These are phyloP conservation scores for Ennomos quercinarius DNA, from an alignment of 2,888 invertebrate genomes.

Conservation along the genomic window DNA sequence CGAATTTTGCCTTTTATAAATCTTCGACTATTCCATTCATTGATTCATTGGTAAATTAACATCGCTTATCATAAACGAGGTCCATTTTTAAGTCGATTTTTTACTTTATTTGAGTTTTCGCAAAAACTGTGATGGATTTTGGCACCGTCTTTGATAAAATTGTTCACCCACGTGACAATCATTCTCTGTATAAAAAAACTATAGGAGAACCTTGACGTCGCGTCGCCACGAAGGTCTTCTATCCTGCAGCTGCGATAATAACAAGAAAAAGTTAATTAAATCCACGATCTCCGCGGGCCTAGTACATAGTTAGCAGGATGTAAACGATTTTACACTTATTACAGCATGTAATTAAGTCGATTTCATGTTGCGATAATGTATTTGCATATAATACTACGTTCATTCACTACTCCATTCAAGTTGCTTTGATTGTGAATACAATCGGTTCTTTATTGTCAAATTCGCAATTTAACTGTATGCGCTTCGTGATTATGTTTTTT, in stretches of 20 bases:
- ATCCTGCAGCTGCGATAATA: conserved; percentile 35
- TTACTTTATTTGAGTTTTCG: too few species aligned
- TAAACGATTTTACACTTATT: conserved; percentile 70
- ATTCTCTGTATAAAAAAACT: not conserved
- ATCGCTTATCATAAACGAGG: too few species aligned
- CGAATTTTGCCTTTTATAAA: too few species aligned
- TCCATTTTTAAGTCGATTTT: too few species aligned
- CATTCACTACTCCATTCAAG: conserved; percentile 62
- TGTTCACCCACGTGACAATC: conserved; percentile 4
- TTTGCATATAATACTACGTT: conserved; percentile 75
- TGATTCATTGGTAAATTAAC: too few species aligned
- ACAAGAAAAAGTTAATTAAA: conserved; percentile 34
- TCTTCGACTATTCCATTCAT: too few species aligned
- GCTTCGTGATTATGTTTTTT: conserved; percentile 15
- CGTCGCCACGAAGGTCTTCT: conserved; percentile 34
- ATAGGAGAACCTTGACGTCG: conserved; percentile 9
- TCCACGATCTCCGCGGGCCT: conserved; percentile 30
- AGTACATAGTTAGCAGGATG: conserved; percentile 53
- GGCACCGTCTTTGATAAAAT: too few species aligned
- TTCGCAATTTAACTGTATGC: conserved; percentile 16
- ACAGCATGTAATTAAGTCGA: conserved; percentile 68
- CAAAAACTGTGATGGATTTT: too few species aligned
- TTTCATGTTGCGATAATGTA: conserved; percentile 67
- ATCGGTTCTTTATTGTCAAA: conserved; percentile 34
- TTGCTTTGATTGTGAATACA: conserved; percentile 31